A percentile compares a stretch with the other conserved stretches of the same genome.
phyloP scores from a whole-genome alignment of 2,888 invertebrate species.

The Lacanobia wlatinum region DNA sequence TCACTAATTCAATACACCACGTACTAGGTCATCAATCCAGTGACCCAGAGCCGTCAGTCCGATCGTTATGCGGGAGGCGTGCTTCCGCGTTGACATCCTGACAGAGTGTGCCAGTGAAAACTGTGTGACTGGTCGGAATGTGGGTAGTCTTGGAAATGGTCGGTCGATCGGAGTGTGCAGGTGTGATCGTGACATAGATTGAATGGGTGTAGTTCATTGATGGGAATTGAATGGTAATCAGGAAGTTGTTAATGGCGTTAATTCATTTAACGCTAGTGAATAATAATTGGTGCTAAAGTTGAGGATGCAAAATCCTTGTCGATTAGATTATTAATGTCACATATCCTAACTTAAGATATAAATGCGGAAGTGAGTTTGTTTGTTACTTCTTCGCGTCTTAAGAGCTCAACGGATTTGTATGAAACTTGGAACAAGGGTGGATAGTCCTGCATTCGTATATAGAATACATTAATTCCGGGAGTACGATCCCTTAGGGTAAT shows the following conservation, averaged over 20 bases:
- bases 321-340: too few relatives aligned
- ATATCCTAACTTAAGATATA: too few relatives aligned
- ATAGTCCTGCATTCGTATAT: too few relatives aligned
- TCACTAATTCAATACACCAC: slow-evolving; percentile 29
- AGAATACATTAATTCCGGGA: too few relatives aligned
- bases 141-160: slow-evolving; percentile 14
- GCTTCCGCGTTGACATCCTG: slow-evolving; percentile 55
- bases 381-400: too few relatives aligned
- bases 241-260: neutral
- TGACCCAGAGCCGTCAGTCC: slow-evolving; percentile 53
- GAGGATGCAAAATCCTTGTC: too few relatives aligned
- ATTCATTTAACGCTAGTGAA: neutral
- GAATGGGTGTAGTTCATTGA: neutral
- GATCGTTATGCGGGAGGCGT: slow-evolving; percentile 50
- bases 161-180: neutral
- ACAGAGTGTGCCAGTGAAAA: slow-evolving; percentile 63
- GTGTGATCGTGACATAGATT: slow-evolving; percentile 35
- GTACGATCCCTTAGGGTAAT: too few relatives aligned
- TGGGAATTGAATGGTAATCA: neutral
- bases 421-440: too few relatives aligned
- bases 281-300: too few relatives aligned
- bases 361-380: too few relatives aligned
- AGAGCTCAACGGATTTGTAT: neutral
- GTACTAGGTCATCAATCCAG: slow-evolving; percentile 51
- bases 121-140: slow-evolving; percentile 34